These are phyloP conservation scores for Hydrolagus affinis DNA, from an alignment of 2,113 vertebrate genomes.

Conservation along the genomic window DNA sequence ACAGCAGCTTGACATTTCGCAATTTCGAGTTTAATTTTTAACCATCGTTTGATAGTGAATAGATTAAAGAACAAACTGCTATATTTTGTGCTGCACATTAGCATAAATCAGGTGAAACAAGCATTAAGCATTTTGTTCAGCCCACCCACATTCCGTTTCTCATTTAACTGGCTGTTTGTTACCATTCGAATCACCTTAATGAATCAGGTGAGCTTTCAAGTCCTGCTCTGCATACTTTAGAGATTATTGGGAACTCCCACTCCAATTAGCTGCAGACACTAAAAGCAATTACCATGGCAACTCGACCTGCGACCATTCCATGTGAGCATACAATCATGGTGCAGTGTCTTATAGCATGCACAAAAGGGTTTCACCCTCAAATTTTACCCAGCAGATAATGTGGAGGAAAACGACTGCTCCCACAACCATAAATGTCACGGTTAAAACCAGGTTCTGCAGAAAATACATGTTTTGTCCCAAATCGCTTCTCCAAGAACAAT, in stretches of 20 bases:
- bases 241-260: constrained; percentile 5
- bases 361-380: not conserved
- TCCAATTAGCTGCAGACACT: not conserved
- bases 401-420: not conserved
- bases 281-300: constrained; percentile 18
- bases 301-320: not conserved
- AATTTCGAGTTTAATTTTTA: not conserved
- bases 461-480: too few relatives aligned
- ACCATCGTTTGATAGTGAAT: not conserved
- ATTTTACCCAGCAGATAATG: not conserved
- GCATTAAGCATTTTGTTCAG: not conserved
- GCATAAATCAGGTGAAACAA: constrained; percentile 18
- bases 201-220: not conserved
- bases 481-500: too few relatives aligned
- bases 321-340: not conserved
- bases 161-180: not conserved
- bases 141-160: not conserved
- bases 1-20: too few relatives aligned
- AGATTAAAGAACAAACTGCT: not conserved
- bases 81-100: not conserved
- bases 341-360: not conserved
- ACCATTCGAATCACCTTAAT: not conserved
- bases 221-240: not conserved
- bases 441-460: too few relatives aligned
- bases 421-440: too few relatives aligned